phyloP scores from a whole-genome alignment of 30 jellyfish, hydroid and myxozoan species.

The Hydra vulgaris region DNA sequence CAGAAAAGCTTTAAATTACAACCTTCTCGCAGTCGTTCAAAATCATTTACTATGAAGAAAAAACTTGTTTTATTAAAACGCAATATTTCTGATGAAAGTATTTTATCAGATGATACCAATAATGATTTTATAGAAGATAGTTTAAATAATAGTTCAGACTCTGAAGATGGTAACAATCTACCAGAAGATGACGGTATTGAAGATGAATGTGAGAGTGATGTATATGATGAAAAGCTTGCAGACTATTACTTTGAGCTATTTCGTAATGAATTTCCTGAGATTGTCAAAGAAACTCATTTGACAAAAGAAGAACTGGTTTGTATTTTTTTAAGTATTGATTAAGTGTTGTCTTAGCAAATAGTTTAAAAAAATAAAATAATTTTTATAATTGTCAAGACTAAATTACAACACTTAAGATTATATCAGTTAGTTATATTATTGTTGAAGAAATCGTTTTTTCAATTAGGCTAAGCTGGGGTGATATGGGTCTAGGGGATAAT shows the following conservation, averaged over 20 bases:
- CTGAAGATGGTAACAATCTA: background rate
- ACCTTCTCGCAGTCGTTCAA: constrained; percentile 20
- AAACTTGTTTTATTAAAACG: background rate
- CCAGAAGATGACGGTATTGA: constrained; percentile 3
- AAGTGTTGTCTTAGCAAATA: background rate
- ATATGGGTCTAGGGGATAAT: no score
- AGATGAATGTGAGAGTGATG: background rate
- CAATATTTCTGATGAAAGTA: constrained; percentile 2
- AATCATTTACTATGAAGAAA: constrained; percentile 5
- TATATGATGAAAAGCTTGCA: constrained; percentile 19
- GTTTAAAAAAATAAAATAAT: no score
- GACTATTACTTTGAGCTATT: constrained; percentile 27
- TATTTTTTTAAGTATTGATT: background rate
- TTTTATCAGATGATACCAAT: constrained; percentile 1
- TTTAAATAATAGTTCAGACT: constrained; percentile 5
- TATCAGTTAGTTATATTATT: no score
- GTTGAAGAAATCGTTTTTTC: no score
- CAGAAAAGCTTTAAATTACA: constrained; percentile 60
- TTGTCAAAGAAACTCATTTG: constrained; percentile 19
- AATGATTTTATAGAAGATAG: constrained; percentile 18
- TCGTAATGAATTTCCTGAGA: constrained; percentile 32
- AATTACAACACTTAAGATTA: no score
- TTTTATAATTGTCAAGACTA: no score
- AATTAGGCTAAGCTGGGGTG: no score
- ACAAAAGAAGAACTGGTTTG: constrained; percentile 38